phyloP scores from a whole-genome alignment of 2,113 vertebrate genomes.

The Myiagra hebetior region DNA sequence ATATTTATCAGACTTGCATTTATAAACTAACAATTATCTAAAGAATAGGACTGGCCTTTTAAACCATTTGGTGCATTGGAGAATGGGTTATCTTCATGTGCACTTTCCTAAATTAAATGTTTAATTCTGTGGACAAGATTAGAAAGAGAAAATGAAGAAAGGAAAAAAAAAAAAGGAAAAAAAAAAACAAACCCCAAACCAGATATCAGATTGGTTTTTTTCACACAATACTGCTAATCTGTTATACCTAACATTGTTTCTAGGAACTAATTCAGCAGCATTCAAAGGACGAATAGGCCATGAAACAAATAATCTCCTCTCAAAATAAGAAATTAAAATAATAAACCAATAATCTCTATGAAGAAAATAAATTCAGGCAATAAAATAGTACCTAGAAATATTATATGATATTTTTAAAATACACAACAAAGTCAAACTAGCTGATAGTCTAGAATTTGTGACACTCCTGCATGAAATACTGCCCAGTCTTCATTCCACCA shows the following conservation, averaged over 20 bases:
- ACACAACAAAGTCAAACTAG: not conserved
- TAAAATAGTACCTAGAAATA: not conserved
- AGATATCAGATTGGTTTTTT: not conserved
- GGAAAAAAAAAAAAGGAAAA: not conserved
- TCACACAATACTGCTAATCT: not conserved
- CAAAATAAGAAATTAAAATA: not conserved
- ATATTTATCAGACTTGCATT: not conserved
- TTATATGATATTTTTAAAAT: not conserved
- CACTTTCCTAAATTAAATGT: not conserved
- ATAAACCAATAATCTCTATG: not conserved
- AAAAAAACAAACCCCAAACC: not conserved
- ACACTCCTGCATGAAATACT: not conserved
- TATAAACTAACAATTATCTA: not conserved
- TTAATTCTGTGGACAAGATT: not conserved
- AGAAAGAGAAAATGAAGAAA: not conserved
- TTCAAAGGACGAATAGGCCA: not conserved
- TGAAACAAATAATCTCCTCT: not conserved
- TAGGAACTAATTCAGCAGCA: not conserved
- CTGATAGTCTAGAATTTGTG: not conserved
- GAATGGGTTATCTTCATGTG: not conserved
- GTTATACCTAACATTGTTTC: not conserved
- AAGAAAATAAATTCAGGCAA: not conserved
- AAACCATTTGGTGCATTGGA: not conserved
- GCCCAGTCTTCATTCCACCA: not conserved
- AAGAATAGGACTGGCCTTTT: not conserved